A percentile compares a stretch with the other conserved stretches of the same genome.
phyloP scores from a whole-genome alignment of 2,113 vertebrate genomes.

The Albula goreensis region DNA sequence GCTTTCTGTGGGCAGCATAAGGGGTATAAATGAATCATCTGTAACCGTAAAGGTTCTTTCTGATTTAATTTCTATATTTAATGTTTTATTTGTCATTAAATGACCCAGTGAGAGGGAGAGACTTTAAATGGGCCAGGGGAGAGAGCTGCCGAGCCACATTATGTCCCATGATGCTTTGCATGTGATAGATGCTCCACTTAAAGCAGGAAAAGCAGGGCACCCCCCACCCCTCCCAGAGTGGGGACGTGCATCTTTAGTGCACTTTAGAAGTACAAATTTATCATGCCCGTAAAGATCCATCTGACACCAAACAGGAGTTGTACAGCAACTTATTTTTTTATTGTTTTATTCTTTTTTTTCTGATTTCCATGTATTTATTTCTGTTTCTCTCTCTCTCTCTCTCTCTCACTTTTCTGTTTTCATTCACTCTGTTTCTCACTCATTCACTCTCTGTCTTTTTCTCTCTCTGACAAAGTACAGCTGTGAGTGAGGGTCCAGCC shows the following conservation, averaged over 20 bases:
- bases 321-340: neutral
- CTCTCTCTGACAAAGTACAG: neutral
- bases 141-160: neutral
- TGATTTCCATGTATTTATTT: neutral
- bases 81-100: neutral
- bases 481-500: neutral
- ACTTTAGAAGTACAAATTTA: too few relatives aligned
- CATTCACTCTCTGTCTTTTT: neutral
- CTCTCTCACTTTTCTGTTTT: neutral
- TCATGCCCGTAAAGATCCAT: too few relatives aligned
- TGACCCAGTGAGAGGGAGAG: neutral
- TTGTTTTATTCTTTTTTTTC: neutral
- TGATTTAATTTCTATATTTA: neutral
- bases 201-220: constrained; percentile 14
- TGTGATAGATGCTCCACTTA: constrained; percentile 2
- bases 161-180: neutral
- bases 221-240: neutral
- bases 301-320: neutral
- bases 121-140: neutral
- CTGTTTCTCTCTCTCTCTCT: neutral
- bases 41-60: neutral
- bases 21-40: neutral
- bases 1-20: neutral
- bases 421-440: neutral
- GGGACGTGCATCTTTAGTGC: neutral